Evolutionary conservation across 2,888 invertebrate genomes (phyloP), one percentile per base, ranked within the genome.

Genomic region (Iselma pallidipennis): DNA sequence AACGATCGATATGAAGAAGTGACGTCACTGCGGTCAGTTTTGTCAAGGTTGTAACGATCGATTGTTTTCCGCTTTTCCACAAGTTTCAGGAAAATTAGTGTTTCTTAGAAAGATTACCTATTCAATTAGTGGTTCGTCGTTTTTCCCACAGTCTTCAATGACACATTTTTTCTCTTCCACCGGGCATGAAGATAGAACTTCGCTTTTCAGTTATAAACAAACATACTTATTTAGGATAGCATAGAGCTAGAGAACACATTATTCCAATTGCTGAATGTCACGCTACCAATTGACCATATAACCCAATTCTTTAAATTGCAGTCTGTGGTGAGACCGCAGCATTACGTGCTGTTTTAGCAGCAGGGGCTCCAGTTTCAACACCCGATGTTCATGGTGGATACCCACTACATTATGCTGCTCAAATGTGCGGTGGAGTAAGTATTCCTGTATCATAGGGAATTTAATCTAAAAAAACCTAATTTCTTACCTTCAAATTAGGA

Each of bases 391-490:
- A 96, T 79, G 95, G 96, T 19, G 98, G 98, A 14, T 95, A 92
- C 74, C 97, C 98, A 0, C 83, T 98, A 57, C 98, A 98, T 82
- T 98, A 98, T 82, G 97, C 98, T 0, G 96, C 98, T 12, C 97
- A 98, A 82, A 95, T 98, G 90, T 96, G 96, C 77, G 95, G 94
- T 1, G 91, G 92, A 19, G 90, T 81, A 70, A 76, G 79, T 71
- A 53, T 10, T 25, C 14, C 7, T n/a, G n/a, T n/a, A n/a, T n/a
- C n/a, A 33, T 14, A 33, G 5, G 14, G 0, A 3, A 5, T 12
- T 10, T 16, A 42, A 23, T 4, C 14, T 29, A 49, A 4, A 12
- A 28, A 28, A 21, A 3, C 12, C 12, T 4, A 9, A 19, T 26
- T 16, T 12, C 4, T 54, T 19, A 14, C 29, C 28, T 31, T 58